A percentile compares a stretch with the other conserved stretches of the same genome.
These are phyloP conservation scores for Seira musarum DNA, from an alignment of 2,888 invertebrate species.

Conservation along the genomic window DNA sequence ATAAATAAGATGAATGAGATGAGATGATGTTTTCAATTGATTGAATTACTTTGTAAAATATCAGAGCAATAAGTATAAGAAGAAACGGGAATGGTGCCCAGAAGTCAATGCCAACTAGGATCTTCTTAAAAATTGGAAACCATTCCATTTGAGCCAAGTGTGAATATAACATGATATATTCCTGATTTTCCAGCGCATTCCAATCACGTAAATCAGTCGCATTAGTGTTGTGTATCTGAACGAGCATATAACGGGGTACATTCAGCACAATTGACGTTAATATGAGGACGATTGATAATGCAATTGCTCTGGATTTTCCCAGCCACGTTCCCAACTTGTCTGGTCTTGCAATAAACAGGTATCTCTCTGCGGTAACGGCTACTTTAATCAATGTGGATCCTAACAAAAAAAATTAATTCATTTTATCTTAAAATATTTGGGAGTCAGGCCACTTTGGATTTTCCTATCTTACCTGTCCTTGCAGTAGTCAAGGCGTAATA, in stretches of 20 bases:
- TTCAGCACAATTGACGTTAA: constrained; percentile 19
- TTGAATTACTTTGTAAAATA: neutral
- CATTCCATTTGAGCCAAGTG: too few species aligned
- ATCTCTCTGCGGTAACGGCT: constrained; percentile 35
- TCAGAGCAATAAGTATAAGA: constrained; percentile 10
- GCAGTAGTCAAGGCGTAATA: constrained; percentile 27
- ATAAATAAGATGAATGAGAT: too few species aligned
- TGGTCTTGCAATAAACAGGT: constrained; percentile 30
- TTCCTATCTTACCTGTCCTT: constrained; percentile 16
- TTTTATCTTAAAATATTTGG: neutral
- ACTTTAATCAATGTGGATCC: constrained; percentile 39
- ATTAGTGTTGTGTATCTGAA: neutral
- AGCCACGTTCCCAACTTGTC: neutral
- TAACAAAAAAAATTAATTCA: too few species aligned
- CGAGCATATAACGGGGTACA: constrained; percentile 20
- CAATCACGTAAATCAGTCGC: too few species aligned
- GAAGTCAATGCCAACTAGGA: constrained; percentile 11
- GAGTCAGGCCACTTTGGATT: neutral
- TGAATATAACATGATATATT: too few species aligned
- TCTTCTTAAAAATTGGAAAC: neutral
- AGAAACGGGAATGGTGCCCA: constrained; percentile 37
- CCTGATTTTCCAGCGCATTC: neutral
- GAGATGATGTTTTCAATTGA: neutral
- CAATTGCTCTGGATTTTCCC: neutral
- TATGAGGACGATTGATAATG: neutral